phyloP scores from a whole-genome alignment of 2,888 invertebrate species.

The Nasonovia ribisnigri region DNA sequence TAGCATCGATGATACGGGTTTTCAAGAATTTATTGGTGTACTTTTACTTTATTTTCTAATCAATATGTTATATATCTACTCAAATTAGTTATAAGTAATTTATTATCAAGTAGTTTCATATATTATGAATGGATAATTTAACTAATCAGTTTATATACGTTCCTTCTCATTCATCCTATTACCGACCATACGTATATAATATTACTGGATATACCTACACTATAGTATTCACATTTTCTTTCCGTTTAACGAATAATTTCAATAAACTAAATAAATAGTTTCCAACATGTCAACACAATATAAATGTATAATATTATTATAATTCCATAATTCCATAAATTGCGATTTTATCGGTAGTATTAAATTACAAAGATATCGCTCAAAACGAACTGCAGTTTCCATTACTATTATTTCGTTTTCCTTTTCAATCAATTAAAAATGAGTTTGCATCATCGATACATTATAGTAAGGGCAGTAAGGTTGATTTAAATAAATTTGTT shows the following conservation, averaged over 20 bases:
- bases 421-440: background rate
- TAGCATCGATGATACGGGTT: too few relatives aligned
- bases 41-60: too few relatives aligned
- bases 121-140: too few relatives aligned
- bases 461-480: too few relatives aligned
- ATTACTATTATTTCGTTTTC: background rate
- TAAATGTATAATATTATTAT: background rate
- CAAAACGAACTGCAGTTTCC: background rate
- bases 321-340: background rate
- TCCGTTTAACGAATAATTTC: background rate
- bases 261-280: background rate
- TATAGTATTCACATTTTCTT: too few relatives aligned
- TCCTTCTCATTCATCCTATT: too few relatives aligned
- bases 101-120: background rate
- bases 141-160: background rate
- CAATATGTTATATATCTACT: too few relatives aligned
- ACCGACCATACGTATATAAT: background rate
- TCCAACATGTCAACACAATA: background rate
- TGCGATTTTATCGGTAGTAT: background rate
- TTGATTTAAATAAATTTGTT: background rate
- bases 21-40: too few relatives aligned
- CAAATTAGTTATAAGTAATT: background rate
- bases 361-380: background rate
- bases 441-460: background rate
- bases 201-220: background rate